A percentile compares a stretch with the other conserved stretches of the same genome.
Conservation (phyloP, 2,797 vertebrate species). For the Sebastes matsubarae region DNA sequence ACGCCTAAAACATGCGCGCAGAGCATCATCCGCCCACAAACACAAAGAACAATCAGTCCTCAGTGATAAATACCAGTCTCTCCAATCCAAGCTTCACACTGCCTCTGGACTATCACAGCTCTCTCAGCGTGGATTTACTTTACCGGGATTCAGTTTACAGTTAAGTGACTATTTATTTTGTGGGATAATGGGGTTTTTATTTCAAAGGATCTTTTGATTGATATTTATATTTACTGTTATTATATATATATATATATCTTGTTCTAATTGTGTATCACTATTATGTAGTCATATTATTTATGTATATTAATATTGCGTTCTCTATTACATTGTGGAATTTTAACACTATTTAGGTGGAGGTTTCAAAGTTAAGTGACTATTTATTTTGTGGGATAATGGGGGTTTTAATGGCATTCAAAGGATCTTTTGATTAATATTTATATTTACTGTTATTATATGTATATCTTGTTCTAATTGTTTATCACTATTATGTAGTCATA, state of each 20-base stretch:
- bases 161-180: constrained; percentile 35
- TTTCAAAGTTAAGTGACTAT: constrained; percentile 32
- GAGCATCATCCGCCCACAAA: constrained; percentile 64
- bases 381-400: background rate
- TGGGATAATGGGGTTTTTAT: background rate
- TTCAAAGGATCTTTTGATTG: background rate
- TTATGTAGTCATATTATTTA: too few relatives aligned
- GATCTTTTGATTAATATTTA: background rate
- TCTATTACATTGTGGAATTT: too few relatives aligned
- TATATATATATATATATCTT: too few relatives aligned
- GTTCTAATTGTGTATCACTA: too few relatives aligned
- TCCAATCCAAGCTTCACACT: constrained; percentile 30
- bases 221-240: too few relatives aligned
- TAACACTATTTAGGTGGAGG: too few relatives aligned
- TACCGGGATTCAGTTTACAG: constrained; percentile 7
- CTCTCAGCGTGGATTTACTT: constrained; percentile 7
- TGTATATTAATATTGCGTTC: too few relatives aligned
- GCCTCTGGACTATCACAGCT: constrained; percentile 10
- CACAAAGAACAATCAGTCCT: constrained; percentile 57
- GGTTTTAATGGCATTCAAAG: background rate
- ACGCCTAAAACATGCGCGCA: constrained; percentile 10
- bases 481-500: too few relatives aligned
- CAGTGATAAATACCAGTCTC: constrained; percentile 54
- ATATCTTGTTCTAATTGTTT: too few relatives aligned
- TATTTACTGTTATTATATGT: too few relatives aligned